Base-by-base conservation (phyloP, 2,797 vertebrate species). In the Myotis pilosus region DNA sequence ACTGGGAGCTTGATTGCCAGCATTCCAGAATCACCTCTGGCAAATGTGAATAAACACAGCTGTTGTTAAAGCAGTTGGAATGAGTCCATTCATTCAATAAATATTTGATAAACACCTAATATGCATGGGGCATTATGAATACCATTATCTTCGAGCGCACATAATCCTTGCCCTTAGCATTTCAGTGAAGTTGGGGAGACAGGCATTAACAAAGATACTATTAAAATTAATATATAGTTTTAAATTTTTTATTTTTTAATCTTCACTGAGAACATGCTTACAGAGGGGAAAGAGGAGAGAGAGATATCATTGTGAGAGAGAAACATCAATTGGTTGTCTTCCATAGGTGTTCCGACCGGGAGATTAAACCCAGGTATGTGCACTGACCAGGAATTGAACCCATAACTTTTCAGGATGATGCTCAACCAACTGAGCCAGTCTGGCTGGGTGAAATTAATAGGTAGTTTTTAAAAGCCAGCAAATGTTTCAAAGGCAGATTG, bases 101-200 rank as follows among this genome's bases (percentile, higher is more conserved):
- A 83, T 80, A 91, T 83, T 93, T 89, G 80, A 95, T 80, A 87
- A 89, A 47, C 20, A 53, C 76, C 84, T 64, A 72, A 53, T 89
- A 33, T 20, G 20, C 66, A 78, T 17, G 55, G 25, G 57, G 57
- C 25, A 23, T 23, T 11, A 4, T 62, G 38, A 81, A 49, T 79
- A 62, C 51, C 19, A 17, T 66, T 83, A 44, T 74, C 90, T 47
- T 28, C 13, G 38, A 75, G 60, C 44, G 41, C 44, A 82, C 20
- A 20, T 30, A 55, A 81, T 74, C 36, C 64, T 49, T 78, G 19
- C 44, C 75, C 51, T 91, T 86, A 9, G 9, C 36, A 49, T 71
- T 94, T 92, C 53, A 36, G 36, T 53, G 78, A 76, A 71, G 36
- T 66, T 79, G 57, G 36, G 38, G 64, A 64, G 23, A 79, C 17